phyloP scores from a whole-genome alignment of 2,888 invertebrate genomes.

The Ceraclea dissimilis region DNA sequence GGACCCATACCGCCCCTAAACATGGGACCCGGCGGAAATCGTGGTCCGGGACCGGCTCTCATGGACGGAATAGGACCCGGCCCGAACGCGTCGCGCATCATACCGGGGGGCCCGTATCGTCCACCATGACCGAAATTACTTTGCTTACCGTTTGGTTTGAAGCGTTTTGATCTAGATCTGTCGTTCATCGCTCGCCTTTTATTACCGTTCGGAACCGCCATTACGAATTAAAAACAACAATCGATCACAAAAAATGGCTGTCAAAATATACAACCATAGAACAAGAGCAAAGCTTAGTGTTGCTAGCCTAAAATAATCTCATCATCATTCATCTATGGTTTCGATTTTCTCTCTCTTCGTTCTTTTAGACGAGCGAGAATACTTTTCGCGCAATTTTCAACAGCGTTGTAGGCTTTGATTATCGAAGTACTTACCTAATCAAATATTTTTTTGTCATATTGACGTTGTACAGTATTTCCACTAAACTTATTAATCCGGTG shows the following conservation, averaged over 20 bases:
- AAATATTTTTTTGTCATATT: too few relatives aligned
- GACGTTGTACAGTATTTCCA: too few relatives aligned
- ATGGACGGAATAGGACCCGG: conserved; percentile 5
- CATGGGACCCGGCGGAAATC: not conserved
- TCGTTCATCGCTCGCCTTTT: conserved; percentile 7
- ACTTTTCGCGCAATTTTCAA: too few relatives aligned
- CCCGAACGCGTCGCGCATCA: conserved; percentile 11
- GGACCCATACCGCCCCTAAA: conserved; percentile 3
- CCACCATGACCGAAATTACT: conserved; percentile 7
- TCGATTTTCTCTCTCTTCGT: not conserved
- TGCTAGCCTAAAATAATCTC: too few relatives aligned
- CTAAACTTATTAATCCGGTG: too few relatives aligned
- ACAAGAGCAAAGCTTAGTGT: too few relatives aligned
- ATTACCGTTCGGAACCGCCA: conserved; percentile 13
- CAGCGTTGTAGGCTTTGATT: too few relatives aligned
- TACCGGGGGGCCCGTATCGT: conserved; percentile 9
- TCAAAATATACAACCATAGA: not conserved
- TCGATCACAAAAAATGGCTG: not conserved
- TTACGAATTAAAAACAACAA: not conserved
- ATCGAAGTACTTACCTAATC: too few relatives aligned
- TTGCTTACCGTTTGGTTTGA: conserved; percentile 4
- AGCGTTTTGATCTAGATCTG: conserved; percentile 8
- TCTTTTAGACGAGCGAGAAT: too few relatives aligned
- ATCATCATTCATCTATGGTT: too few relatives aligned
- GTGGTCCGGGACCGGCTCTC: not conserved